Percentiles rank a stretch among this genome's conserved stretches.
phyloP scores from a whole-genome alignment of 2,113 vertebrate species.

The Pomatostomus ruficeps region DNA sequence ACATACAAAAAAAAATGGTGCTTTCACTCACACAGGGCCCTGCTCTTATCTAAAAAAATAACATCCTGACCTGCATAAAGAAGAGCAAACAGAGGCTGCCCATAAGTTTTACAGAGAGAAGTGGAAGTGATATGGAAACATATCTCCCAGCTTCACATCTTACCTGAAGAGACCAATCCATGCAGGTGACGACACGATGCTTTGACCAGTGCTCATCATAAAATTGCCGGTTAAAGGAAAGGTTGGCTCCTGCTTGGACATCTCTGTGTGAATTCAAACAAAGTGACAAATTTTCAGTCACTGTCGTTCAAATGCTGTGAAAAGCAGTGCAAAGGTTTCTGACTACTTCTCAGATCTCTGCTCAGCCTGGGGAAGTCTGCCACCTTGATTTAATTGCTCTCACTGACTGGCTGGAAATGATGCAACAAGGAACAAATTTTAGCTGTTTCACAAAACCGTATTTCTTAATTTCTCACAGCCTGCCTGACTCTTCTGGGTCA shows the following conservation, averaged over 20 bases:
- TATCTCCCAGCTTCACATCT: not conserved
- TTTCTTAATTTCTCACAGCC: not conserved
- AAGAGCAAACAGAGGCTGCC: not conserved
- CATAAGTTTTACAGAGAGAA: not conserved
- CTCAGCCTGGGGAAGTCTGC: not conserved
- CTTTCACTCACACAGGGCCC: not conserved
- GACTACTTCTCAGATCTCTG: not conserved
- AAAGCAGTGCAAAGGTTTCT: not conserved
- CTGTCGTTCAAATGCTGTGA: not conserved
- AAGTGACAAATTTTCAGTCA: not conserved
- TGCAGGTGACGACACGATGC: conserved; percentile 94
- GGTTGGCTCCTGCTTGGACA: conserved; percentile 87
- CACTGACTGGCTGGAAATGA: not conserved
- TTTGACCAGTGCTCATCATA: conserved; percentile 98
- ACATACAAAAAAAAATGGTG: rapidly evolving
- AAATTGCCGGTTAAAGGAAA: conserved; percentile 90
- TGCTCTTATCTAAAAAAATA: not conserved
- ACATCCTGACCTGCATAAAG: not conserved
- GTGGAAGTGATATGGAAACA: not conserved
- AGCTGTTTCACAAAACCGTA: not conserved
- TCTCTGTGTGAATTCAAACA: conserved; percentile 76
- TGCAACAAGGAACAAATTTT: not conserved
- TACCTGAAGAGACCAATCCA: conserved; percentile 97
- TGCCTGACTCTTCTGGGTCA: not conserved
- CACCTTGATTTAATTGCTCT: not conserved